Conservation (phyloP, 2,113 vertebrate species). For the Petroica traversi region DNA sequence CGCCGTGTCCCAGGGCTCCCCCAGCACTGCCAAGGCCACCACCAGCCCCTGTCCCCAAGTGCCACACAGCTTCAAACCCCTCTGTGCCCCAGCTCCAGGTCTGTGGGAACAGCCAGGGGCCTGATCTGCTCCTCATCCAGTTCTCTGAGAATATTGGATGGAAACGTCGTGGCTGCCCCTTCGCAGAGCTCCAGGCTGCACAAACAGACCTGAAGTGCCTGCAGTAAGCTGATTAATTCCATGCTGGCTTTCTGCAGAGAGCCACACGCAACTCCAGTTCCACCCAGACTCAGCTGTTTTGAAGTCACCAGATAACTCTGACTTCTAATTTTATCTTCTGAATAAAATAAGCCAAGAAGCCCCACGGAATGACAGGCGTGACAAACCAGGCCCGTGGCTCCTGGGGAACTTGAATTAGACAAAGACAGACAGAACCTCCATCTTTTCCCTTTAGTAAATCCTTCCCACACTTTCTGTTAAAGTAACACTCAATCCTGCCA, state of each 20-base stretch:
- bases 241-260: background rate
- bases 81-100: background rate
- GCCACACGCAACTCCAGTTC: background rate
- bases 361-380: fast-evolving
- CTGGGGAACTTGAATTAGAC: background rate
- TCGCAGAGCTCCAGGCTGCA: fast-evolving
- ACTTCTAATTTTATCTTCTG: background rate
- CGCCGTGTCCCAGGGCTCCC: background rate
- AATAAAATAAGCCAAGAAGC: background rate
- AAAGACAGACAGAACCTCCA: background rate
- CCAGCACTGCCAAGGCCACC: background rate
- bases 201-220: fast-evolving
- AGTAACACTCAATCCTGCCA: background rate
- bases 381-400: background rate
- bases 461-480: background rate
- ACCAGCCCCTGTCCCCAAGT: background rate
- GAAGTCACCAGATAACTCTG: background rate
- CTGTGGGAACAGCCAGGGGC: background rate
- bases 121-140: background rate
- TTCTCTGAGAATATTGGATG: fast-evolving
- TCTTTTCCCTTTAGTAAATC: background rate
- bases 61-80: background rate
- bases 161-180: background rate
- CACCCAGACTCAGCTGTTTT: background rate
- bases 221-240: background rate